Conservation (phyloP, 2,888 invertebrate species). For the Orthosia gothica region DNA sequence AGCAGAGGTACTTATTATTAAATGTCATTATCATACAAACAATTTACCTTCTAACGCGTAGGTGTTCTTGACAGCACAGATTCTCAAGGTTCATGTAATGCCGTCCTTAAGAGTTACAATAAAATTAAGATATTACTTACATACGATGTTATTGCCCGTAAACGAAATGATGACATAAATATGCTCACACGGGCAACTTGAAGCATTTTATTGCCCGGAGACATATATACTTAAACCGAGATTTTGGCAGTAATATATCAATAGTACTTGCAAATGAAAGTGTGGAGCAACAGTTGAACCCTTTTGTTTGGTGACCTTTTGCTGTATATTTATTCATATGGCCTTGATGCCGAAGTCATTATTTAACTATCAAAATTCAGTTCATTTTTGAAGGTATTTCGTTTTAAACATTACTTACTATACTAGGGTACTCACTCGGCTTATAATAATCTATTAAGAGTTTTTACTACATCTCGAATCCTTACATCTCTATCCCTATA, state of each 20-base stretch:
- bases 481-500: too few relatives aligned
- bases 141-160: slow-evolving; percentile 28
- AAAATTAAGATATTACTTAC: slow-evolving; percentile 40
- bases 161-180: slow-evolving; percentile 43
- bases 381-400: background rate
- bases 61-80: background rate
- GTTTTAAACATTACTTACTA: too few relatives aligned
- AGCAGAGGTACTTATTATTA: too few relatives aligned
- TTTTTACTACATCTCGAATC: too few relatives aligned
- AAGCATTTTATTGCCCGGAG: slow-evolving; percentile 37
- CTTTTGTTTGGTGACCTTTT: background rate
- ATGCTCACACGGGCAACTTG: slow-evolving; percentile 33
- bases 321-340: background rate
- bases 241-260: background rate
- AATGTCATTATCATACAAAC: background rate
- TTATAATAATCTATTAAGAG: too few relatives aligned
- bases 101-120: slow-evolving; percentile 41
- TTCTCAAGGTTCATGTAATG: background rate
- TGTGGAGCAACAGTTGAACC: background rate
- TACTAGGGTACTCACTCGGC: too few relatives aligned
- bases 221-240: slow-evolving; percentile 8
- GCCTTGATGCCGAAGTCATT: background rate
- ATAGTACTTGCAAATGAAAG: background rate
- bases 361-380: background rate
- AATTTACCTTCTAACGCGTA: too few relatives aligned